These are phyloP conservation scores for Drosophila melanogaster DNA, from an alignment of 1,140 invertebrate species.

Conservation along the genomic window DNA sequence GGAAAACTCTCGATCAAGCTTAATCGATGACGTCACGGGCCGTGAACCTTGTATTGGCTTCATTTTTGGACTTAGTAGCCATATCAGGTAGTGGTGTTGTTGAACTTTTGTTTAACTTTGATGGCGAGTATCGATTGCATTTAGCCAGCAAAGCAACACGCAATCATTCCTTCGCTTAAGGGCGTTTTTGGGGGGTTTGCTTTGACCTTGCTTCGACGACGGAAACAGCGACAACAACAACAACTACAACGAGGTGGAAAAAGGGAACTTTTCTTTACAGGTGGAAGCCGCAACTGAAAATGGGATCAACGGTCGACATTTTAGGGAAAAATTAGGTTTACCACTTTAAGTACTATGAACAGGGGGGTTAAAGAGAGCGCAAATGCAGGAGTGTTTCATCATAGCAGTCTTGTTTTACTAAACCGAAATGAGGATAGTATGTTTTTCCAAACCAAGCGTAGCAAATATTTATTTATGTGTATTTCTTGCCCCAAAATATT, in stretches of 20 bases:
- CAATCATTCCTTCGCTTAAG: constrained; percentile 13
- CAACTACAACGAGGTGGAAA: constrained; percentile 28
- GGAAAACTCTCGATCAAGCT: constrained; percentile 45
- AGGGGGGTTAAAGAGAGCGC: constrained; percentile 42
- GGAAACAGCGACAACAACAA: constrained; percentile 7
- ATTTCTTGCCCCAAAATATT: constrained; percentile 43
- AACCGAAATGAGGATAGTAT: neutral
- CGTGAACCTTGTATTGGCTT: constrained; percentile 49
- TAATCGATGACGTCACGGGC: constrained; percentile 28
- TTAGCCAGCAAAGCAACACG: constrained; percentile 27
- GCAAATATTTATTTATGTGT: constrained; percentile 24
- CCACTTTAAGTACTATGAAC: neutral
- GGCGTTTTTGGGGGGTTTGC: constrained; percentile 8
- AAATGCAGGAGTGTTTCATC: neutral
- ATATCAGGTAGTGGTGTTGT: constrained; percentile 33
- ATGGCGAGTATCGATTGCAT: constrained; percentile 47
- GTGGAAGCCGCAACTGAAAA: constrained; percentile 33
- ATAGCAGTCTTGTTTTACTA: neutral
- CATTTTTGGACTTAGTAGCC: constrained; percentile 24
- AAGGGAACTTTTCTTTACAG: constrained; percentile 57
- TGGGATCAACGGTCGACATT: constrained; percentile 53
- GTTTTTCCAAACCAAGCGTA: constrained; percentile 20
- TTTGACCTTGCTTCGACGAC: constrained; percentile 21
- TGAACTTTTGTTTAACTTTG: constrained; percentile 35
- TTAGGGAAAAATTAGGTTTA: constrained; percentile 23